Conservation (phyloP, 2,888 invertebrate species). For the Machimus rusticus region DNA sequence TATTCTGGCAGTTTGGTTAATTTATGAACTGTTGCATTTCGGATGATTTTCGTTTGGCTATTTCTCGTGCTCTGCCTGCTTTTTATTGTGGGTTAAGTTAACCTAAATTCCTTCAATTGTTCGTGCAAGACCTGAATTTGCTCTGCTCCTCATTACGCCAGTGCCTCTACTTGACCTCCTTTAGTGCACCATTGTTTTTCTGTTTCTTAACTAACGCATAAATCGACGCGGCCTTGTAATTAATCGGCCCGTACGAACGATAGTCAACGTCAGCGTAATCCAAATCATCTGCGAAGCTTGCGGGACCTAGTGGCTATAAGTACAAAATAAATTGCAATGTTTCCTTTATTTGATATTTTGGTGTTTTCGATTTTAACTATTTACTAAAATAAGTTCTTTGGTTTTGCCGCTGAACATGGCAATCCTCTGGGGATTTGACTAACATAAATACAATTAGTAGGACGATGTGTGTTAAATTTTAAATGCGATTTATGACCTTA, state of each 20-base stretch:
- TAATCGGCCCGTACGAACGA: slow-evolving; percentile 89
- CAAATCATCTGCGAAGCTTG: slow-evolving; percentile 70
- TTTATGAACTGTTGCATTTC: not conserved
- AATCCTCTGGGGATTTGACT: not conserved
- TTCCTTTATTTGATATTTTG: not conserved
- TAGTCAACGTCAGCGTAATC: slow-evolving; percentile 91
- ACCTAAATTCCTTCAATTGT: not conserved
- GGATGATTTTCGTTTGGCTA: not conserved
- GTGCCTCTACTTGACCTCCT: slow-evolving; percentile 51
- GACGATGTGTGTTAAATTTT: not conserved
- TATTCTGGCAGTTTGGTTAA: not conserved
- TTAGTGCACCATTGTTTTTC: slow-evolving; percentile 59
- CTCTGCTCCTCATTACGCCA: slow-evolving; percentile 3
- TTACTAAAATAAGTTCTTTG: not conserved
- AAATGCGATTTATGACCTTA: not conserved
- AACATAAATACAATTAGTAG: not conserved
- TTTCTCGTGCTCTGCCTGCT: not conserved
- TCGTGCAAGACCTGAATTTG: not conserved
- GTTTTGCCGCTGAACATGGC: not conserved
- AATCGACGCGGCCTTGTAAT: slow-evolving; percentile 88
- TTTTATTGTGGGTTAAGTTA: not conserved
- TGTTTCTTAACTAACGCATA: slow-evolving; percentile 77
- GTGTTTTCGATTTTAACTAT: not conserved
- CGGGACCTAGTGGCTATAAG: slow-evolving; percentile 79
- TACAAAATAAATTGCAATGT: slow-evolving; percentile 13